A percentile compares a stretch with the other conserved stretches of the same genome.
Evolutionary conservation across 2,888 invertebrate genomes (phyloP).

Genomic region (Amblyjoppa fuscipennis): DNA sequence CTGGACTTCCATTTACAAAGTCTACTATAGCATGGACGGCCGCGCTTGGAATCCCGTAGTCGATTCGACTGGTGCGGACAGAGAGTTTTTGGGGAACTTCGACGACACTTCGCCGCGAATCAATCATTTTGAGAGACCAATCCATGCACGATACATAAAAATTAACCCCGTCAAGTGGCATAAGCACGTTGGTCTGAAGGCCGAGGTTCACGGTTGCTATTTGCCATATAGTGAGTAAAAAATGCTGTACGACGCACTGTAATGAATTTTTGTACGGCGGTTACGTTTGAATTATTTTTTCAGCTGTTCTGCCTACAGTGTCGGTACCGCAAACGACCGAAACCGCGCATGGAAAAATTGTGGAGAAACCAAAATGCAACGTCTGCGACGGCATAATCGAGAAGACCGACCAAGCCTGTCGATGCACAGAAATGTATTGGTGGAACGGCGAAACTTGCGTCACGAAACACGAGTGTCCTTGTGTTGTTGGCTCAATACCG

Average conservation of each 20-base stretch:
- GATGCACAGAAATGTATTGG: constrained; percentile 87
- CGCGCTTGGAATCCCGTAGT: constrained; percentile 90
- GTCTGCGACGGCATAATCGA: constrained; percentile 87
- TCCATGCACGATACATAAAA: constrained; percentile 90
- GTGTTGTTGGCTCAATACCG: constrained; percentile 89
- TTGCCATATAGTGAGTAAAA: constrained; percentile 87
- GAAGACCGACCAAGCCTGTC: constrained; percentile 85
- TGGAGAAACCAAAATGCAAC: constrained; percentile 82
- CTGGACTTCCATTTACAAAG: constrained; percentile 91
- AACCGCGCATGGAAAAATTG: not conserved
- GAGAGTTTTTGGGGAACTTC: constrained; percentile 91
- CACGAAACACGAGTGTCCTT: constrained; percentile 91
- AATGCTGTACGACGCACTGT: not conserved
- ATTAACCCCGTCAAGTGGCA: constrained; percentile 91
- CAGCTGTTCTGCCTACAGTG: constrained; percentile 6
- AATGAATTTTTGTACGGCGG: not conserved
- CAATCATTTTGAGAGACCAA: constrained; percentile 90
- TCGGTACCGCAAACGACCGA: constrained; percentile 10
- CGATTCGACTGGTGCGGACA: constrained; percentile 86
- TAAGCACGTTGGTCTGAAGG: constrained; percentile 90
- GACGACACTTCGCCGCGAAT: constrained; percentile 88
- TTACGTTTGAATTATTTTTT: constrained; percentile 24
- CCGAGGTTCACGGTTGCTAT: constrained; percentile 93
- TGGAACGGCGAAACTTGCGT: constrained; percentile 93
- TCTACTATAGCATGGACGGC: constrained; percentile 91